phyloP scores from a whole-genome alignment of 1,140 invertebrate species.

The Eciton burchellii region DNA sequence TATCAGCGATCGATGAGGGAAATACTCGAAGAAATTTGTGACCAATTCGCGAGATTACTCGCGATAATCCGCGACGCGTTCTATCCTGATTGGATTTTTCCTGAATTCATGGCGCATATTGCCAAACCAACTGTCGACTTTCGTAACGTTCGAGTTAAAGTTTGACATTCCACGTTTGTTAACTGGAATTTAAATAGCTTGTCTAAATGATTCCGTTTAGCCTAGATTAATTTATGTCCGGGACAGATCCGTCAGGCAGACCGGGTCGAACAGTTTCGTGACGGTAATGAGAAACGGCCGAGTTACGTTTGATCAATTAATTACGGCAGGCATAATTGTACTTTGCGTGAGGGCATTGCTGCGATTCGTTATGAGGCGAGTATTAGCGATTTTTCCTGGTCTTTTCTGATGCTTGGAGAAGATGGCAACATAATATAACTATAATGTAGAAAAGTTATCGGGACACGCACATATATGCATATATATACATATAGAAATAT shows the following conservation, averaged over 20 bases:
- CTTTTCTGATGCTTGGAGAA: background rate
- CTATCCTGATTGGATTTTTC: background rate
- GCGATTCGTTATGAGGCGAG: conserved; percentile 8
- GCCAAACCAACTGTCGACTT: background rate
- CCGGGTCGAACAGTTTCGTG: conserved; percentile 42
- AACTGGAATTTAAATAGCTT: conserved; percentile 1
- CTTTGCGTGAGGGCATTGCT: conserved; percentile 35
- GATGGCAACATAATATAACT: background rate
- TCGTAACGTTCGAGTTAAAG: background rate
- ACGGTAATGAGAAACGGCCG: conserved; percentile 47
- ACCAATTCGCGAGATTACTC: background rate
- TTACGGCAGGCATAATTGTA: conserved; percentile 52
- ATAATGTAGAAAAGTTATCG: background rate
- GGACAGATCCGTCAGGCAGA: conserved; percentile 30
- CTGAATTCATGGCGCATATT: background rate
- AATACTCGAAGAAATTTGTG: background rate
- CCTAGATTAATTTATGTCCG: conserved; percentile 34
- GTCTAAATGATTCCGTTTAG: background rate
- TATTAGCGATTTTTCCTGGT: conserved; percentile 9
- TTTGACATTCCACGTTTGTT: background rate
- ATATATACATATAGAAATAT: too few species aligned
- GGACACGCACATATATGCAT: background rate
- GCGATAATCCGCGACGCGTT: background rate
- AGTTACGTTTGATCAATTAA: conserved; percentile 61
- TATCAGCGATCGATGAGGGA: background rate